phyloP scores from a whole-genome alignment of 2,113 vertebrate genomes.

The Vireo altiloquus region DNA sequence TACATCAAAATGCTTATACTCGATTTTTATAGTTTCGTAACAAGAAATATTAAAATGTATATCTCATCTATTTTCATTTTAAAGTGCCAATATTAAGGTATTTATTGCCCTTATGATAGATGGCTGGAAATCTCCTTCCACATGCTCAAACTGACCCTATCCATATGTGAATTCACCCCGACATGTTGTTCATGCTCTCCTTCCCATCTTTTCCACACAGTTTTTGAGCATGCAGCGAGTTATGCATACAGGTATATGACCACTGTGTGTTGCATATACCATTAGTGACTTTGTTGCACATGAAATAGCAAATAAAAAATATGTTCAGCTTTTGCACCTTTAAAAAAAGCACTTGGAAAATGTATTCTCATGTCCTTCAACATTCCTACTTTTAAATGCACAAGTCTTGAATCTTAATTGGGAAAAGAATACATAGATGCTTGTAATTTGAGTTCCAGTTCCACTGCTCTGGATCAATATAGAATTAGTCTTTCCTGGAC shows the following conservation, averaged over 20 bases:
- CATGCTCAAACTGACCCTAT: background rate
- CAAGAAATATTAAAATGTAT: background rate
- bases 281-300: background rate
- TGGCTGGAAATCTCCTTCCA: background rate
- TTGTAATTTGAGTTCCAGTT: background rate
- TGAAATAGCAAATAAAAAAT: background rate
- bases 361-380: background rate
- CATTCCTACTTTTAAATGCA: background rate
- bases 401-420: background rate
- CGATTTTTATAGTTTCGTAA: background rate
- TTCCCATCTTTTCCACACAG: background rate
- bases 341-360: background rate
- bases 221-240: background rate
- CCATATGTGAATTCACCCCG: background rate
- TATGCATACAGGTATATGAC: background rate
- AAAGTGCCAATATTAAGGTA: background rate
- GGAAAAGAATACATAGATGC: accelerated
- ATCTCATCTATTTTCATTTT: background rate
- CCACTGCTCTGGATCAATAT: background rate
- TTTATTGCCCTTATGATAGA: background rate
- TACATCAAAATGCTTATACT: background rate
- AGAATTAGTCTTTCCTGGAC: background rate
- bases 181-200: background rate
- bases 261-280: background rate
- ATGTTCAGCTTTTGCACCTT: background rate